Conservation (phyloP, 1,140 invertebrate species). For the Zaprionus ghesquierei region DNA sequence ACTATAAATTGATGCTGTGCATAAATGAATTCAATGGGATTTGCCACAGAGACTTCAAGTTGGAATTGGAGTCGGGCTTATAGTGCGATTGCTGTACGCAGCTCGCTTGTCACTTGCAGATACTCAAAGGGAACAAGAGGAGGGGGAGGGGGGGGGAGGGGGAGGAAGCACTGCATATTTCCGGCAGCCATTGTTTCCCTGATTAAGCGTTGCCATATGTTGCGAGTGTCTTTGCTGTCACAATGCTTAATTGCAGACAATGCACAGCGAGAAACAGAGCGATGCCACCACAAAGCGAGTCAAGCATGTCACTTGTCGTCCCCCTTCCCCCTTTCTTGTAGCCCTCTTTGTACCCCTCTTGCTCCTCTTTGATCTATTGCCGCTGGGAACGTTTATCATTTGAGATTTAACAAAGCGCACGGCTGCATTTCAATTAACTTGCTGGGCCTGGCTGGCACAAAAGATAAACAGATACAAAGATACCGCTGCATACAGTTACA, state of each 20-base stretch:
- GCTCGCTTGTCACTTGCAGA: not conserved
- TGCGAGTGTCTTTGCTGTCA: slow-evolving; percentile 36
- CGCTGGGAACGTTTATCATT: slow-evolving; percentile 51
- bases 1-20: slow-evolving; percentile 48
- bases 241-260: slow-evolving; percentile 73
- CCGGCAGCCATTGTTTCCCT: slow-evolving; percentile 65
- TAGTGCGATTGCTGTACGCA: not conserved
- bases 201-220: slow-evolving; percentile 69
- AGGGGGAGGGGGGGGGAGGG: no score
- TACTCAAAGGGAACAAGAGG: not conserved
- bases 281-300: slow-evolving; percentile 38
- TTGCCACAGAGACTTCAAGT: slow-evolving; percentile 25
- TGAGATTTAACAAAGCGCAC: slow-evolving; percentile 62
- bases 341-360: not conserved
- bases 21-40: slow-evolving; percentile 69
- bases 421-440: slow-evolving; percentile 67
- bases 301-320: slow-evolving; percentile 37
- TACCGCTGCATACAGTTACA: not conserved
- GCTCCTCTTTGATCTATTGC: slow-evolving; percentile 11
- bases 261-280: slow-evolving; percentile 4
- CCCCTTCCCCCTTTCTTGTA: not conserved
- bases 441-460: slow-evolving; percentile 32
- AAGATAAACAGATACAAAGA: slow-evolving; percentile 59
- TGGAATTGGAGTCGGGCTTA: not conserved
- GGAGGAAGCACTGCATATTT: slow-evolving; percentile 30